Base-by-base conservation (phyloP, 2,888 invertebrate species). In the Liopterus haemorrhoidalis region DNA sequence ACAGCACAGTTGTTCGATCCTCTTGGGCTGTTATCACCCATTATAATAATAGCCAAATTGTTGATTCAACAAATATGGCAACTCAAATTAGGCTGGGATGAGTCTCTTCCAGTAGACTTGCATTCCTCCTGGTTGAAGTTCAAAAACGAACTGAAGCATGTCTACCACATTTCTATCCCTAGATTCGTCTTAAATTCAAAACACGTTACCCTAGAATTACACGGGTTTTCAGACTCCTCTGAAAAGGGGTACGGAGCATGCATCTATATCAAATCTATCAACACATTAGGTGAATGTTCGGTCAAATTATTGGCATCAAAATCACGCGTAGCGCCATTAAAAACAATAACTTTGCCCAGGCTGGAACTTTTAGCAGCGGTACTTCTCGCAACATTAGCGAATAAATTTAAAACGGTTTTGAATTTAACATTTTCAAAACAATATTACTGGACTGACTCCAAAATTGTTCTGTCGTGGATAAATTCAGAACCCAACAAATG, bases 291-390 rank as follows among this genome's bases (percentile, higher is more conserved):
- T 16, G 20, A 44, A 9, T 6, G 30, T 24, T 12, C 20, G 5
- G 18, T 30, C 11, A 27, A 33, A 1, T 15, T 55, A 20, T 8
- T 57, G 8, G 44, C 47, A 15, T 41, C 55, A 3, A 57, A 57
- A 41, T 53, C 57, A 5, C 35, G 48, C 27, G 57, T 58, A 4
- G 52, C 57, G 2, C 56, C 57, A 5, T 15, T 49, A 5, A 55
- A 55, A 33, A 49, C 37, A 18, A 35, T 56, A 2, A 48, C 59
- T 2, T 28, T 62, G 15, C 61, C 62, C 6, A 16, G 53, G 8
- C 37, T 61, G 6, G 61, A 63, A 38, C 46, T 63, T 0, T 56
- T 56, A 27, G 58, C 49, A n/a, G 60, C 61, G 3, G 24, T 56
- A 2, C 32, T 60, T 9, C 31, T 58, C 4, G 38, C 57, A 5